Evolutionary conservation across 1,140 invertebrate species (phyloP).

Genomic region (Aphaenogaster ashmeadi): DNA sequence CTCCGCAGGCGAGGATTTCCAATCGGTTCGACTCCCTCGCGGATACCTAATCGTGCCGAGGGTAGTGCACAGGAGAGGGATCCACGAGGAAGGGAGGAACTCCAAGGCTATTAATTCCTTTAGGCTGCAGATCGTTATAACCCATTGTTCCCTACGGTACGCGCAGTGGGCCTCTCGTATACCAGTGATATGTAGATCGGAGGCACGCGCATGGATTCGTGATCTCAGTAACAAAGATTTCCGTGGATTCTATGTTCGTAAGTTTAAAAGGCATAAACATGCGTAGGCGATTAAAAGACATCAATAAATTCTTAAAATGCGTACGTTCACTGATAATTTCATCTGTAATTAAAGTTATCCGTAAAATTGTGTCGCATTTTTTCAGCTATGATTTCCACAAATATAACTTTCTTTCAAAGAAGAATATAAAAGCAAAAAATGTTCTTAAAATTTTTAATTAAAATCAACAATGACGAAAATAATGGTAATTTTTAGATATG

Average conservation of each 20-base stretch:
- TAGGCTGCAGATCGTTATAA: constrained; percentile 75
- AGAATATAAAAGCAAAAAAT: not conserved
- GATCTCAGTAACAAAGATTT: constrained; percentile 17
- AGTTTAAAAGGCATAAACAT: not conserved
- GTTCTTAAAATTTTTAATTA: not conserved
- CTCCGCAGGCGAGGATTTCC: constrained; percentile 72
- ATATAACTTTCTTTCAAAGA: not conserved
- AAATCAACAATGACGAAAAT: not conserved
- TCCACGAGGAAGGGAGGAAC: constrained; percentile 16
- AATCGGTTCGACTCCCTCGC: constrained; percentile 70
- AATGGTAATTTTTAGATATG: not conserved
- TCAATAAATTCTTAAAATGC: constrained; percentile 25
- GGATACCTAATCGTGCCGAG: constrained; percentile 70
- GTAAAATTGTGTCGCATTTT: not conserved
- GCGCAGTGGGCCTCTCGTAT: constrained; percentile 1
- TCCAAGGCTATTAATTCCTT: constrained; percentile 76
- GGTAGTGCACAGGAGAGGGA: not conserved
- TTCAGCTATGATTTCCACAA: not conserved
- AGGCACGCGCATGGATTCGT: constrained; percentile 36
- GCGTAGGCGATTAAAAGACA: not conserved
- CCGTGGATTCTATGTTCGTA: not conserved
- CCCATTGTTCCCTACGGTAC: constrained; percentile 69
- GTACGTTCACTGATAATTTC: not conserved
- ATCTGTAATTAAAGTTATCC: not conserved
- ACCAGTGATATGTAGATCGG: constrained; percentile 40